phyloP scores from a whole-genome alignment of 2,797 vertebrate species.

The Carapus acus region DNA sequence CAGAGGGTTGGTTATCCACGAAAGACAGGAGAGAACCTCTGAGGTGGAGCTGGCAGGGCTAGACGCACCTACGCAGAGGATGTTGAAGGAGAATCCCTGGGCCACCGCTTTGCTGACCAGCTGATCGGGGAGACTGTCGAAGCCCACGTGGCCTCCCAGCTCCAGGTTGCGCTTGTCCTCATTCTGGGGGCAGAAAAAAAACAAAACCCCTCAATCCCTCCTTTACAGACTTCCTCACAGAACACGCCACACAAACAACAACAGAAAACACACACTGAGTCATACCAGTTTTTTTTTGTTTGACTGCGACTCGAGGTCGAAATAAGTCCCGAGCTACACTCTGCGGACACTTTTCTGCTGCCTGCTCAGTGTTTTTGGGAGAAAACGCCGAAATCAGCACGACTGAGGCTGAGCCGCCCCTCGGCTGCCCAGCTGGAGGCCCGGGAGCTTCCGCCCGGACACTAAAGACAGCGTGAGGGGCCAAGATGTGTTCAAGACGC shows the following conservation, averaged over 20 bases:
- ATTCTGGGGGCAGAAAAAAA: conserved; percentile 65
- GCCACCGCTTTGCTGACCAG: conserved; percentile 92
- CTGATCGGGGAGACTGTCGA: conserved; percentile 95
- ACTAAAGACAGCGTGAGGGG: conserved; percentile 57
- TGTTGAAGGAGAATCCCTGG: conserved; percentile 96
- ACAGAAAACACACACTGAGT: no score
- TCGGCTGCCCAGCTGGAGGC: background rate
- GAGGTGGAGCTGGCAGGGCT: conserved; percentile 3
- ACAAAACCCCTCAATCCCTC: conserved; percentile 1
- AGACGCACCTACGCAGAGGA: conserved; percentile 93
- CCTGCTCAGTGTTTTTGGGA: no score
- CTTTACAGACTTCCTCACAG: background rate
- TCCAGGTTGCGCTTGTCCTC: conserved; percentile 84
- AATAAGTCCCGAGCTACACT: no score
- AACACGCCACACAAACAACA: background rate
- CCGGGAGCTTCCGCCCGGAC: conserved; percentile 11
- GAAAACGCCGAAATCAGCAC: no score
- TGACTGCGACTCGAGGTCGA: no score
- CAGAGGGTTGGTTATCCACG: no score
- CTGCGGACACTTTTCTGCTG: no score
- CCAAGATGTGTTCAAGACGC: conserved; percentile 60
- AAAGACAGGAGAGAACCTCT: background rate
- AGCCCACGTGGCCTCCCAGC: conserved; percentile 89
- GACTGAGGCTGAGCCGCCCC: background rate
- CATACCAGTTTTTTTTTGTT: no score